Conservation (phyloP, 37 sponge, comb jelly and placozoan genomes). For the Bolinopsis microptera region DNA sequence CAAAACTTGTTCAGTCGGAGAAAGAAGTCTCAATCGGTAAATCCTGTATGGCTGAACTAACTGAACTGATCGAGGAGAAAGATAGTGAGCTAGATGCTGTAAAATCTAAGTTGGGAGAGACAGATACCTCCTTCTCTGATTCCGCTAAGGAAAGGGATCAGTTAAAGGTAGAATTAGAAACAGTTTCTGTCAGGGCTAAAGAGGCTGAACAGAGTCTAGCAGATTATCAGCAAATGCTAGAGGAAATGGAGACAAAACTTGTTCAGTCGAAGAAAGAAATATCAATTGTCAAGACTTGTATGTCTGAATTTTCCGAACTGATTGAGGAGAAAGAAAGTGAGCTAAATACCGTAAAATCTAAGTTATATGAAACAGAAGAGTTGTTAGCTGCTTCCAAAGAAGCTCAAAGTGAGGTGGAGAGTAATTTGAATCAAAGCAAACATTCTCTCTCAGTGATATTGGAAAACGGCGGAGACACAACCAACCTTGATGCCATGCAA, state of each 20-base stretch:
- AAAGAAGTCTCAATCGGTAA: neutral
- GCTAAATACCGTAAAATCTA: neutral
- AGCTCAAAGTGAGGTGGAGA: neutral
- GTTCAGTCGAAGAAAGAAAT: neutral
- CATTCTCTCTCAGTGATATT: neutral
- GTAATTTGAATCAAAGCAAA: neutral
- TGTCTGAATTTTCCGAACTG: neutral
- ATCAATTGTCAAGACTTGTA: neutral
- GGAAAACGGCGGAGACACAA: neutral
- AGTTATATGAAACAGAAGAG: neutral
- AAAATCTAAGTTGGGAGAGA: neutral
- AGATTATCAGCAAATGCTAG: neutral
- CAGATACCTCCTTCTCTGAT: neutral
- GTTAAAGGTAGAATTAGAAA: neutral
- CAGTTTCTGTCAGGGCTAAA: neutral
- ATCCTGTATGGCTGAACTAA: neutral
- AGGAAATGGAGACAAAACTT: neutral
- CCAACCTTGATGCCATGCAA: neutral
- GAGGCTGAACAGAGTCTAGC: neutral
- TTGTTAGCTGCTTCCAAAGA: neutral
- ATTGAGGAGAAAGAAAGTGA: neutral
- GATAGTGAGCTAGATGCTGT: neutral
- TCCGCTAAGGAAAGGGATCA: neutral
- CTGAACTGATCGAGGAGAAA: neutral
- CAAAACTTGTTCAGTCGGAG: neutral